phyloP scores from a whole-genome alignment of 1,140 invertebrate genomes.

The Sesamia nonagrioides region DNA sequence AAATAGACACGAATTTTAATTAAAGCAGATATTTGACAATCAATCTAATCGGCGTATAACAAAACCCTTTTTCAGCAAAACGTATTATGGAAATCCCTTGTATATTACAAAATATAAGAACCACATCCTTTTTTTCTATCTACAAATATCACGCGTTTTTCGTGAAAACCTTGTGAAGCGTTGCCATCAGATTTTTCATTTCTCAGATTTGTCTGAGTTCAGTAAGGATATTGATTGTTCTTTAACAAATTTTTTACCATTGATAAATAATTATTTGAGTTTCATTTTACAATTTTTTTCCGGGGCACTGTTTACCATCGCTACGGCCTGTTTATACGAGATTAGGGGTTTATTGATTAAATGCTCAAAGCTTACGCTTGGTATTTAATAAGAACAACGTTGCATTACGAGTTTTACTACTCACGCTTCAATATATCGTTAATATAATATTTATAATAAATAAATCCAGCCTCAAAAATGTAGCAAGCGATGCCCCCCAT shows the following conservation, averaged over 20 bases:
- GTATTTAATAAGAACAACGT: slow-evolving; percentile 33
- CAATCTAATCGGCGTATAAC: no score
- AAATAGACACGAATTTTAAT: no score
- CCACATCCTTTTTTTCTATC: background rate
- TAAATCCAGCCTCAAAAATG: background rate
- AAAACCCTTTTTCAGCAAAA: background rate
- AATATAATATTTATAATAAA: slow-evolving; percentile 1
- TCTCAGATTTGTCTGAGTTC: background rate
- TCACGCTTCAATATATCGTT: background rate
- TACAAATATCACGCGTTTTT: slow-evolving; percentile 8
- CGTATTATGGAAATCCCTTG: background rate
- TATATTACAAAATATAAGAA: background rate
- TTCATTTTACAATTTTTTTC: slow-evolving; percentile 6
- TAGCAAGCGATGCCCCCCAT: background rate
- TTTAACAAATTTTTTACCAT: background rate
- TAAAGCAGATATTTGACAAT: no score
- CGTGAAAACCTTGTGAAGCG: background rate
- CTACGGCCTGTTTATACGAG: slow-evolving; percentile 39
- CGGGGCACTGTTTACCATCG: slow-evolving; percentile 25
- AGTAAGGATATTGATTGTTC: background rate
- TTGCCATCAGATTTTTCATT: background rate
- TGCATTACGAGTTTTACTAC: slow-evolving; percentile 15
- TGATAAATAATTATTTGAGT: background rate
- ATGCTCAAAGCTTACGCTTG: slow-evolving; percentile 31
- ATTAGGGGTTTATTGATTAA: slow-evolving; percentile 49